These are phyloP conservation scores for Scopus umbretta DNA, from an alignment of 2,113 vertebrate species.

Conservation along the genomic window DNA sequence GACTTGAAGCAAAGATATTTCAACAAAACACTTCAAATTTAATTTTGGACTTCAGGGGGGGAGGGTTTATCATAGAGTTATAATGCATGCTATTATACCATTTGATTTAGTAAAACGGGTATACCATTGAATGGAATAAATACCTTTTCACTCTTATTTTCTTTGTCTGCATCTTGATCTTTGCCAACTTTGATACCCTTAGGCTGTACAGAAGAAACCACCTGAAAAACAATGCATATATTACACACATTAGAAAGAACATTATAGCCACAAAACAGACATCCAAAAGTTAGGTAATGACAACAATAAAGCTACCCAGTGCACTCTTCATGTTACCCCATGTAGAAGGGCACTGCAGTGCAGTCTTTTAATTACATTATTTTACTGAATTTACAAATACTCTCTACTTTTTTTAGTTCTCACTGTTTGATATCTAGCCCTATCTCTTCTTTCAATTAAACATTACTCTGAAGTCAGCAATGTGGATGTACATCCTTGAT, in stretches of 20 bases:
- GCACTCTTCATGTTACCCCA: neutral
- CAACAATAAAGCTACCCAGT: neutral
- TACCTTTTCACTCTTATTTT: slow-evolving; percentile 67
- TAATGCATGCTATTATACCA: neutral
- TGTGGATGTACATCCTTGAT: neutral
- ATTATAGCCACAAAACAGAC: neutral
- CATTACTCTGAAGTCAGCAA: neutral
- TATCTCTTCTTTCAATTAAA: neutral
- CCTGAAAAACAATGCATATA: slow-evolving; percentile 21
- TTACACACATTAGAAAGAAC: neutral
- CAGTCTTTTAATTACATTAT: neutral
- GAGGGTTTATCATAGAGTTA: neutral
- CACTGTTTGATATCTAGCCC: neutral
- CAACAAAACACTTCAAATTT: slow-evolving; percentile 33
- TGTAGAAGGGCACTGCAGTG: neutral
- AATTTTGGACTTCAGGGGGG: neutral
- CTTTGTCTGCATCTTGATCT: slow-evolving; percentile 33
- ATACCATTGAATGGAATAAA: neutral
- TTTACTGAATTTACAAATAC: neutral
- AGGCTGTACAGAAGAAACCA: slow-evolving; percentile 35
- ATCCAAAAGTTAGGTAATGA: neutral
- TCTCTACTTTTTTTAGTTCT: neutral
- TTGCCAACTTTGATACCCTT: slow-evolving; percentile 48
- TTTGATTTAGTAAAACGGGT: neutral
- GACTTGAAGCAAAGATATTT: neutral